A percentile compares a stretch with the other conserved stretches of the same genome.
These are phyloP conservation scores for Dryas iulia DNA, from an alignment of 1,140 invertebrate genomes.

Conservation along the genomic window DNA sequence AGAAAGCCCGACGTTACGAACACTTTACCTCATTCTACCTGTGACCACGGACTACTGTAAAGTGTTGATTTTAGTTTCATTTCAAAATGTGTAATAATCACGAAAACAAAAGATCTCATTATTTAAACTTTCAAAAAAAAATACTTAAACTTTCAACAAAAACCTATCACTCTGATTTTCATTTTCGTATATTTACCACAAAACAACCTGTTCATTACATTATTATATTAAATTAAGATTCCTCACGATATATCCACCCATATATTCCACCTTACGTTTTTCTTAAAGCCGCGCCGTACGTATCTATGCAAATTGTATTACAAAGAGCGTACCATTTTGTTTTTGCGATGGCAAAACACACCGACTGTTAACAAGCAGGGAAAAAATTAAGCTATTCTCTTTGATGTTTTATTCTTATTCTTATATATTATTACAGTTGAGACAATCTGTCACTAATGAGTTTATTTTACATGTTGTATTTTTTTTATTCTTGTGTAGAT, in stretches of 20 bases:
- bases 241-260: neutral
- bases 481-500: neutral
- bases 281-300: slow-evolving; percentile 37
- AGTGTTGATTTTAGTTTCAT: too few relatives aligned
- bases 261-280: slow-evolving; percentile 28
- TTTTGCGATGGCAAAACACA: slow-evolving; percentile 34
- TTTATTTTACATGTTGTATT: neutral
- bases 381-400: slow-evolving; percentile 30
- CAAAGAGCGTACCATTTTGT: slow-evolving; percentile 33
- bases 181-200: neutral
- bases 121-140: too few relatives aligned
- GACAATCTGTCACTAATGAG: neutral
- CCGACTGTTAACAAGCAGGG: slow-evolving; percentile 14
- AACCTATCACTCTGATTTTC: too few relatives aligned
- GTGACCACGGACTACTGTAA: too few relatives aligned
- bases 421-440: neutral
- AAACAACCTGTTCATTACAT: neutral
- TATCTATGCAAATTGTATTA: slow-evolving; percentile 61
- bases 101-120: too few relatives aligned
- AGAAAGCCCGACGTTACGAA: too few relatives aligned
- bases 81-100: too few relatives aligned
- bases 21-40: too few relatives aligned
- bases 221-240: neutral
- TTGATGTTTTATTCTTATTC: slow-evolving; percentile 12
- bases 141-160: too few relatives aligned